Base-by-base conservation (phyloP, 2,797 vertebrate genomes). In the Tadarida brasiliensis region DNA sequence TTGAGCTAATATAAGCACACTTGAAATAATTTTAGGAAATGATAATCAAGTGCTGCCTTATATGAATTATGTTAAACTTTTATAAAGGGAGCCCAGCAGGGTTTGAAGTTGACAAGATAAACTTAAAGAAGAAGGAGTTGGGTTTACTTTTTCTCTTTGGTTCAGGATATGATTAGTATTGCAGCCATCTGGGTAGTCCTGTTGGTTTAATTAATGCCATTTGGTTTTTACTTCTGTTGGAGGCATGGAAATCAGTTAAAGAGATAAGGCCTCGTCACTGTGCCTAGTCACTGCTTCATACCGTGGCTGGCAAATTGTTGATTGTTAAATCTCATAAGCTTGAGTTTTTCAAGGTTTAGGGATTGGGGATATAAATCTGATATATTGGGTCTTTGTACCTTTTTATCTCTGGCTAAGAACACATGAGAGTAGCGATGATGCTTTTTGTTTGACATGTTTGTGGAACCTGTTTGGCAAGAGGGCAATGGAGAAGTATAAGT, bases 351-450 rank as follows among this genome's bases (percentile, higher is more conserved):
- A 94, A 90, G 63, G 47, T 93, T 74, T 44, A 71, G 33, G 14
- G 5, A 44, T 70, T 78, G 73, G 54, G 33, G 7, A 8, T 89
- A 87, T 83, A 90, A 90, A 77, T 85, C 56, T 90, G 47, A 90
- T 67, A 82, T 44, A 59, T 87, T 24, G 44, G 33, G 28, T 71
- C 26, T 91, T 89, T 94, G 44, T 51, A 57, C 39, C 24, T 74
- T 94, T 91, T 96, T 89, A 11, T 96, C 93, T 94, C 81, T 94
- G 68, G 44, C 67, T 7, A 47, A 87, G 67, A 78, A 91, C 73
- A 85, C 15, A 84, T 77, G 24, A 90, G 47, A 81, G 26, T 49
- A 73, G 47, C 39, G 11, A 28, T 71, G 28, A 35, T 84, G 59
- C 14, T 17, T 83, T 91, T 90, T 89, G 30, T 96, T 68, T 94